Evolutionary conservation across 2,797 vertebrate genomes (phyloP), one percentile per base, ranked within the genome.

Genomic region (Brotogeris chrysoptera): DNA sequence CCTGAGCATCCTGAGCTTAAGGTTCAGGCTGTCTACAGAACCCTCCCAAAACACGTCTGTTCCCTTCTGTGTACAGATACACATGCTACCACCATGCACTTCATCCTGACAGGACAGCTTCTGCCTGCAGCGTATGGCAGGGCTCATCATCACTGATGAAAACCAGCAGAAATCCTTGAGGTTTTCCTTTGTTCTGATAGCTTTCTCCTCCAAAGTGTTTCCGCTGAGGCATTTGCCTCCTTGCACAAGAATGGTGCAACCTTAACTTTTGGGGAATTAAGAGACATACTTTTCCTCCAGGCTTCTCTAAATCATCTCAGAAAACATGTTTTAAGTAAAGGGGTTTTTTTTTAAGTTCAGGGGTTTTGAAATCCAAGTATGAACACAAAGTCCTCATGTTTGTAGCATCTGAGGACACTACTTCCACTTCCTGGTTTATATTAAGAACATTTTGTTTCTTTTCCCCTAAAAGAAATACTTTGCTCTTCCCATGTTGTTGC

Each of bases 171-270:
- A 78, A 50, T 3, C 19, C 41, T n/a, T 2, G 6, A 5, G 19
- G 50, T 52, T 49, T 77, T 3, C 1, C 10, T 7, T 71, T 64
- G 0, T 39, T 44, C 13, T 2, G 17, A 0, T 10, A 6, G 14
- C 77, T 64, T 52, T n/a, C 46, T 79, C 27, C 53, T 71, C 70
- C 36, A 59, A 16, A 44, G 16, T n/a, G 13, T 72, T 81, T 38
- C 38, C 23, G 30, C 43, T 49, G 64, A 46, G 89, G 27, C 18
- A 23, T 27, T 47, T 77, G 30, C 39, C 46, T 80, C 9, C 0
- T n/a, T 23, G 46, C 32, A 66, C 6, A 49, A 80, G 39, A 68
- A 66, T 2, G 5, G 21, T 3, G 5, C 10, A 28, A 4, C 21
- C 30, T 60, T 65, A 30, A 59, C 27, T 71, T 91, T 0, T 6